Base-by-base conservation (phyloP, 2,888 invertebrate species). In the Drosophila kokeensis region DNA sequence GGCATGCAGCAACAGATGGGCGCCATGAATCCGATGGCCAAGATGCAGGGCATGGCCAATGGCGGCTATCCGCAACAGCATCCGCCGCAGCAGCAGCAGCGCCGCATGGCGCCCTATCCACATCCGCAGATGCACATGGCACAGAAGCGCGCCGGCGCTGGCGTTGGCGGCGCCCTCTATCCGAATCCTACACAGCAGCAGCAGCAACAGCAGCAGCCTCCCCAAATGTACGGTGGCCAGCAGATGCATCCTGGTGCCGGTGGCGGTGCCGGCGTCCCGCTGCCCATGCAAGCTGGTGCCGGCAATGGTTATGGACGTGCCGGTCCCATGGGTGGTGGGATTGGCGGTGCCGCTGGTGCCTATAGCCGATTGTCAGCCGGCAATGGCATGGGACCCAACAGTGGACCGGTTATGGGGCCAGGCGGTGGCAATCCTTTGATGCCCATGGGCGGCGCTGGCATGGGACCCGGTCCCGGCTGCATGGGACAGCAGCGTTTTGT, bases 31-130 rank as follows among this genome's bases (percentile, higher is more conserved):
- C 94, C 94, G 30, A 95, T 95, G 95, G 94, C 94, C 68, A 93
- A 93, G 82, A 94, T 95, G 94, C 94, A 94, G 83, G 94, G 94
- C 76, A 93, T 93, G 93, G 93, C 93, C 69, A 93, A 93, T 68
- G 93, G 92, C 11, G 95, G 95, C 38, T 94, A 94, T 79, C 96
- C 97, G 89, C 96, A 96, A 80, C 87, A 87, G 57, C 81, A 86
- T 54, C 82, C 79, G 15, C 86, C 88, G 29, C 82, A 77, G 53
- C 94, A 83, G 55, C 90, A 86, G 61, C 87, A 88, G 69, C 94
- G 97, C 90, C 95, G 98, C 90, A 95, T 97, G 94, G 95, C 97
- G 57, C 98, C 98, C 2, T 98, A 98, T 93, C 97, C 98, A 29
- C 96, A 95, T 70, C 97, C 97, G 18, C 96, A 96, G 69, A 96